A percentile compares a stretch with the other conserved stretches of the same genome.
These are phyloP conservation scores for Tamias sibiricus DNA, from an alignment of 2,113 vertebrate genomes.

Conservation along the genomic window DNA sequence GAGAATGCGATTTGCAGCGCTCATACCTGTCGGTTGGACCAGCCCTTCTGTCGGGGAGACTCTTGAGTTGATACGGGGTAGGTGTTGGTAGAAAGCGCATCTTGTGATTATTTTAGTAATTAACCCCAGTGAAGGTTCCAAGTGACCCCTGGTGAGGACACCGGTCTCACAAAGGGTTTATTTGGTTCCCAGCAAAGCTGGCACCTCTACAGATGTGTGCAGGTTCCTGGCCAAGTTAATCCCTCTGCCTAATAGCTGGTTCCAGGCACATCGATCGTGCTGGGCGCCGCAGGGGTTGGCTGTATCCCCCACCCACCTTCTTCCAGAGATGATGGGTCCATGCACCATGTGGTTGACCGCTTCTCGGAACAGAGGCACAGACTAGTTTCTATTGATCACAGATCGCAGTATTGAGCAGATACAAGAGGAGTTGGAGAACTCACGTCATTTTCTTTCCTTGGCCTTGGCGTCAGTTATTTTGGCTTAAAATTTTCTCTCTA, in stretches of 20 bases:
- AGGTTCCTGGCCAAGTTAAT: neutral
- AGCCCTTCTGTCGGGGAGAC: neutral
- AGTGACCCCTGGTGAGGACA: neutral
- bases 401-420: neutral
- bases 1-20: neutral
- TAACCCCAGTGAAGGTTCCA: neutral
- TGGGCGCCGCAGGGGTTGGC: neutral
- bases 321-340: neutral
- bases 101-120: neutral
- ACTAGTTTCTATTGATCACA: neutral
- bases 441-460: neutral
- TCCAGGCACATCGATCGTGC: neutral
- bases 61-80: neutral
- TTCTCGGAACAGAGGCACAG: neutral
- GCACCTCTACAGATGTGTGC: neutral
- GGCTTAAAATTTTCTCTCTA: neutral
- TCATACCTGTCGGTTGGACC: neutral
- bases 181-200: slow-evolving; percentile 16
- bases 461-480: neutral
- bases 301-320: fast-evolving
- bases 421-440: neutral
- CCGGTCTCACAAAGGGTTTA: neutral
- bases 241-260: neutral
- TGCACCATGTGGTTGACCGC: neutral
- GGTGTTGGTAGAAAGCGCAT: neutral